Evolutionary conservation across 53 echinoderm and acorn worm species (phyloP).

Genomic region (Antedon mediterranea): DNA sequence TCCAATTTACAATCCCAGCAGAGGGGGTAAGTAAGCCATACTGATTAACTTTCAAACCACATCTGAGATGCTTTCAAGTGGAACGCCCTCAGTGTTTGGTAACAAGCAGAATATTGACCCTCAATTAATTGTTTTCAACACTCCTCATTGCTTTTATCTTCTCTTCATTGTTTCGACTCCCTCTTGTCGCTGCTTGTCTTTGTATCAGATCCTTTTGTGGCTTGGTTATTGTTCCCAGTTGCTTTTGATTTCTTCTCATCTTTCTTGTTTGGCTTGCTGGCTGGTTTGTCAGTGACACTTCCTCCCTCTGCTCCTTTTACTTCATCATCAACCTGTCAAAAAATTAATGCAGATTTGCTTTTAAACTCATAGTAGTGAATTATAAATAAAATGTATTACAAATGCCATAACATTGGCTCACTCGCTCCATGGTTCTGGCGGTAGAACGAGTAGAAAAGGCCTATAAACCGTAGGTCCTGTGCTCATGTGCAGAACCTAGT

Average conservation of each 20-base stretch:
- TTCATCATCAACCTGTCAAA: neutral
- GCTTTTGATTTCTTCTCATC: neutral
- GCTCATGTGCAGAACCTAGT: too few species aligned
- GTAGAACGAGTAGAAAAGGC: too few species aligned
- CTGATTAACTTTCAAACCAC: neutral
- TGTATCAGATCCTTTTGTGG: neutral
- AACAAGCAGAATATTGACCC: too few species aligned
- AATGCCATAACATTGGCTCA: too few species aligned
- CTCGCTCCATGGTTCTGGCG: too few species aligned
- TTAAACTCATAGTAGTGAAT: too few species aligned
- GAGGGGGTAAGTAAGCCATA: too few species aligned
- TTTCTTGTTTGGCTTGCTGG: constrained; percentile 1
- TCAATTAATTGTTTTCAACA: too few species aligned
- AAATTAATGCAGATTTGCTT: neutral
- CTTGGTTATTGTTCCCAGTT: neutral
- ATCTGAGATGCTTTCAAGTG: neutral
- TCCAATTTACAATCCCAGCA: too few species aligned
- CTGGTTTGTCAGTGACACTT: neutral
- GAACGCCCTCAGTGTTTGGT: neutral
- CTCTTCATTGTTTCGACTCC: neutral
- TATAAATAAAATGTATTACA: too few species aligned
- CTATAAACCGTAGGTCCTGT: too few species aligned
- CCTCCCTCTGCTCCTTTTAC: constrained; percentile 5
- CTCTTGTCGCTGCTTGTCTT: neutral
- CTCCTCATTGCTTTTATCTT: neutral